These are phyloP conservation scores for Capitella teleta DNA, from an alignment of 1,140 invertebrate species.

Conservation along the genomic window DNA sequence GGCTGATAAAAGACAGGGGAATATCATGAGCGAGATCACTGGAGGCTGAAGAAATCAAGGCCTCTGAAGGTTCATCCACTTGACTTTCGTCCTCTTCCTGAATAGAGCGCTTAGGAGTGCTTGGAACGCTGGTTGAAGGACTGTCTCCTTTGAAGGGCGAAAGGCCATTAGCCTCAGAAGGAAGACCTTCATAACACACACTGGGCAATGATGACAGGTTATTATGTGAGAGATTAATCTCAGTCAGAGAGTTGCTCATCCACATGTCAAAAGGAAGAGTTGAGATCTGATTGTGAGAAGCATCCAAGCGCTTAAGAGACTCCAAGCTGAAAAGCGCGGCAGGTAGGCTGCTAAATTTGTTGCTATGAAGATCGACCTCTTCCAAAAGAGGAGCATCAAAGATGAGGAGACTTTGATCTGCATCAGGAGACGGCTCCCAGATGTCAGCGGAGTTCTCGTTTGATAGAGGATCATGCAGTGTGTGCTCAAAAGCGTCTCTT, in stretches of 20 bases:
- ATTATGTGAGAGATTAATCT: constrained; percentile 85
- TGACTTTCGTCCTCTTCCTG: background rate
- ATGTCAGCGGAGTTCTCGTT: background rate
- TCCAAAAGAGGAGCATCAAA: constrained; percentile 56
- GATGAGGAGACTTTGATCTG: background rate
- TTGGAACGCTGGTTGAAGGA: background rate
- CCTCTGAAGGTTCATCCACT: background rate
- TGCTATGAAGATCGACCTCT: constrained; percentile 79
- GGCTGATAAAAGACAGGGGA: background rate
- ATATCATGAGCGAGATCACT: background rate
- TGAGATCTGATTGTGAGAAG: constrained; percentile 88
- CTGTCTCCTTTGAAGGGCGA: background rate
- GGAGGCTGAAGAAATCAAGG: background rate
- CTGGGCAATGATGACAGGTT: constrained; percentile 66
- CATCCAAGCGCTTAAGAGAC: constrained; percentile 66
- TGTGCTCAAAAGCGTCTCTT: background rate
- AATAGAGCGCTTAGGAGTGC: background rate
- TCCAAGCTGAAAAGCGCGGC: constrained; percentile 71
- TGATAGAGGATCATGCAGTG: background rate
- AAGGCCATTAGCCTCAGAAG: background rate
- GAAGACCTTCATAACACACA: background rate
- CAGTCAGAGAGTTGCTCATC: constrained; percentile 70
- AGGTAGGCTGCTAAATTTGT: constrained; percentile 68
- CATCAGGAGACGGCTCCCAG: background rate
- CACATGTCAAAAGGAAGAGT: constrained; percentile 75